Conservation (phyloP, 2,113 vertebrate species). For the Nothoprocta perdicaria region DNA sequence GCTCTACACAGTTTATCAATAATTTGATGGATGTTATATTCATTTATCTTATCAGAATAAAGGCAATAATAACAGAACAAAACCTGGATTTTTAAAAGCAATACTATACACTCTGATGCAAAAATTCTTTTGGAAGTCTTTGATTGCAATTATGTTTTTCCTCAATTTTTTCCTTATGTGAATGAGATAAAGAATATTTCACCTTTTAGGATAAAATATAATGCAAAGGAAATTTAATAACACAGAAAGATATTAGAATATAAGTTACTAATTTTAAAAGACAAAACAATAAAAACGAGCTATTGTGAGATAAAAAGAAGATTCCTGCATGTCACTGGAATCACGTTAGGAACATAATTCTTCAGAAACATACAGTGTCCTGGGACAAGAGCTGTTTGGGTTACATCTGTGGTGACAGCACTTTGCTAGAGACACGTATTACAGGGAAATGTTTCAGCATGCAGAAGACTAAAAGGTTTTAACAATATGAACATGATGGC, state of each 20-base stretch:
- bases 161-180: background rate
- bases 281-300: background rate
- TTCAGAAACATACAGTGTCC: slow-evolving; percentile 68
- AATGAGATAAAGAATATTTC: background rate
- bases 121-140: background rate
- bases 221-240: background rate
- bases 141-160: background rate
- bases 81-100: background rate
- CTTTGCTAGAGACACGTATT: slow-evolving; percentile 52
- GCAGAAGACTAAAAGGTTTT: slow-evolving; percentile 64
- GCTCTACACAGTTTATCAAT: background rate
- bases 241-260: background rate
- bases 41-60: background rate
- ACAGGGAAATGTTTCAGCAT: slow-evolving; percentile 67
- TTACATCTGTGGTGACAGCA: slow-evolving; percentile 70
- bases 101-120: background rate
- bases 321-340: slow-evolving; percentile 32
- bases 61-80: background rate
- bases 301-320: background rate
- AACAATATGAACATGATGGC: background rate
- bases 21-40: background rate
- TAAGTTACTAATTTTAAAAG: background rate
- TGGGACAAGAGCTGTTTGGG: slow-evolving; percentile 68
- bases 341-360: slow-evolving; percentile 39
- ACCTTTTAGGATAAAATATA: background rate